Evolutionary conservation across 2,888 invertebrate species (phyloP).

Genomic region (Plagodis pulveraria): DNA sequence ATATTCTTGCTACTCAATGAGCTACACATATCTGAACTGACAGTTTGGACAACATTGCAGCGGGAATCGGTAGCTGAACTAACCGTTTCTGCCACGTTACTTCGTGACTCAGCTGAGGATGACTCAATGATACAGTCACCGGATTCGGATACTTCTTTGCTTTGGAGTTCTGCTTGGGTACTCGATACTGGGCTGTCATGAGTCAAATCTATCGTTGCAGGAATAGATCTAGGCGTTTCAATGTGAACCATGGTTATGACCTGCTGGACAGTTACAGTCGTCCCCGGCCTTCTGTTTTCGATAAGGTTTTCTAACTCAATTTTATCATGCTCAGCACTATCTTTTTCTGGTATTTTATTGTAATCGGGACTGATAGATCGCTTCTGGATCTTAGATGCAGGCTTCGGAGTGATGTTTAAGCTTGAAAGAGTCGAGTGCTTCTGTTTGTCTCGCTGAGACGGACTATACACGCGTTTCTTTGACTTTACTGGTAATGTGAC

Average conservation of each 20-base stretch:
- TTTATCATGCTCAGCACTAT: not conserved
- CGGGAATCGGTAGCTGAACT: not conserved
- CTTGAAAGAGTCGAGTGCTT: constrained; percentile 24
- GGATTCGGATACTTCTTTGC: too few species aligned
- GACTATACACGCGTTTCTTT: constrained; percentile 61
- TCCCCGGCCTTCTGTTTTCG: constrained; percentile 32
- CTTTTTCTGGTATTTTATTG: constrained; percentile 9
- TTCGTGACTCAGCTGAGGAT: not conserved
- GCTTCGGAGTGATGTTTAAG: constrained; percentile 65
- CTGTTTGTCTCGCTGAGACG: constrained; percentile 39
- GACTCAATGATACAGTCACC: too few species aligned
- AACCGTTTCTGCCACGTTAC: not conserved
- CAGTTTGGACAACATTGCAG: not conserved
- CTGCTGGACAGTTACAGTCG: constrained; percentile 51
- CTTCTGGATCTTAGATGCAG: constrained; percentile 60
- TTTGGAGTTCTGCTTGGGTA: not conserved
- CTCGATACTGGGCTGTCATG: not conserved
- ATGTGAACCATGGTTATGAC: constrained; percentile 49
- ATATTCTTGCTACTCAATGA: constrained; percentile 58
- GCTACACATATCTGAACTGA: constrained; percentile 40
- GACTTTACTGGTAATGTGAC: constrained; percentile 36
- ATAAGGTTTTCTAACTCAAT: not conserved
- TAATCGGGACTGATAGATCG: constrained; percentile 45
- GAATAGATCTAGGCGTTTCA: not conserved
- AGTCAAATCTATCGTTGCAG: not conserved